Percentiles rank a stretch among this genome's conserved stretches.
Conservation (phyloP, 1,140 invertebrate genomes). For the Leptinotarsa undecemlineata region DNA sequence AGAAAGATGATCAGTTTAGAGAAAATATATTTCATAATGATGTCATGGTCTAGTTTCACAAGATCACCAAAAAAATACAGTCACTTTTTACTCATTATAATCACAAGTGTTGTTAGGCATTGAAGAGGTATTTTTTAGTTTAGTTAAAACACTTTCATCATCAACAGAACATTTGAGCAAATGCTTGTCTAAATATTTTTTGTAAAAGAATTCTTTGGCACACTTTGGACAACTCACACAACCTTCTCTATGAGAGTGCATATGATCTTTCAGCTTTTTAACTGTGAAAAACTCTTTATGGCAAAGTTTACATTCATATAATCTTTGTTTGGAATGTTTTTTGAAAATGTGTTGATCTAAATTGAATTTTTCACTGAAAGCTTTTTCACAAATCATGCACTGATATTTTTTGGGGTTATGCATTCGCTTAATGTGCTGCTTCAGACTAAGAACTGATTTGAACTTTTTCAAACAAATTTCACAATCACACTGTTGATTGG, state of each 20-base stretch:
- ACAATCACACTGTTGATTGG: constrained; percentile 30
- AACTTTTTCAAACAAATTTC: constrained; percentile 33
- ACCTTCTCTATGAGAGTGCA: constrained; percentile 33
- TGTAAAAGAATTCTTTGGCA: constrained; percentile 34
- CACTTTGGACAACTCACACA: constrained; percentile 33
- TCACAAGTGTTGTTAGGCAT: background rate
- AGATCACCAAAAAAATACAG: no score
- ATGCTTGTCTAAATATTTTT: constrained; percentile 34
- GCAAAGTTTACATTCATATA: constrained; percentile 35
- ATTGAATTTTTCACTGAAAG: constrained; percentile 43
- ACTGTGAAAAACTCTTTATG: constrained; percentile 34
- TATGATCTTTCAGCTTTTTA: constrained; percentile 33
- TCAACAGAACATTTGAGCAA: constrained; percentile 27
- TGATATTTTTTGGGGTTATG: constrained; percentile 32
- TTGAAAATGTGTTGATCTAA: constrained; percentile 39
- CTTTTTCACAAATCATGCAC: constrained; percentile 48
- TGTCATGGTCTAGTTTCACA: no score
- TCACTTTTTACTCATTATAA: no score
- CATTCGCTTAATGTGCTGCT: constrained; percentile 34
- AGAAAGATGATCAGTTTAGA: no score
- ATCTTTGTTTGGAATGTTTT: constrained; percentile 33
- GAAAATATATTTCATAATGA: no score
- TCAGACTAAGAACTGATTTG: constrained; percentile 33
- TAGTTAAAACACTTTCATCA: background rate
- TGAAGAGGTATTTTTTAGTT: background rate